Conservation (phyloP, 2,797 vertebrate species). For the Peromyscus melanophrys region DNA sequence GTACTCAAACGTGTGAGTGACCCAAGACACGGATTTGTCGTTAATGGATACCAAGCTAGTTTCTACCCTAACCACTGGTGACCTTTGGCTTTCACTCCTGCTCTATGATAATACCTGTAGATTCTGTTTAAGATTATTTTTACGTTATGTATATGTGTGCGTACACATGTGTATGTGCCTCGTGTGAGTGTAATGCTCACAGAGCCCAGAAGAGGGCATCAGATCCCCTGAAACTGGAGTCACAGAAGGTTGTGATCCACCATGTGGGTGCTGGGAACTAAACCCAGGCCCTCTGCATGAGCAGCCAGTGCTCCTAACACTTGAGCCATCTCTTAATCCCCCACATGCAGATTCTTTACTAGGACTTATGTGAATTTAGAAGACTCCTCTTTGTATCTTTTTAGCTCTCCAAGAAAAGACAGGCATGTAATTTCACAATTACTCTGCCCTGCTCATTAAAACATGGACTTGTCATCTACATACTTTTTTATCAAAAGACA, state of each 20-base stretch:
- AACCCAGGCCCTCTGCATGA: not conserved
- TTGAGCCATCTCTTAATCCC: not conserved
- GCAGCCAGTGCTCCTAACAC: not conserved
- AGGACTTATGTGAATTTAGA: not conserved
- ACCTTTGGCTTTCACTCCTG: not conserved
- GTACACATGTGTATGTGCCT: not conserved
- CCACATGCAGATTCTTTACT: not conserved
- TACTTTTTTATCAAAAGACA: not conserved
- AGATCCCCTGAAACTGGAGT: not conserved
- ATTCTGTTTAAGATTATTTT: not conserved
- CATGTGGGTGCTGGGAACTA: not conserved
- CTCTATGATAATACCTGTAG: not conserved
- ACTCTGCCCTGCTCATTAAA: not conserved
- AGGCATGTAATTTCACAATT: conserved; percentile 8
- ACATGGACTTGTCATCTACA: not conserved
- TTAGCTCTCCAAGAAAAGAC: not conserved
- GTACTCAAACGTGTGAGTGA: not conserved
- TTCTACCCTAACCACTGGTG: not conserved
- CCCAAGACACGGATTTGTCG: not conserved
- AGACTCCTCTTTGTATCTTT: conserved; percentile 8
- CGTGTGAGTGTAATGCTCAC: not conserved
- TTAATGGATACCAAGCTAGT: not conserved
- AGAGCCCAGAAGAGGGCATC: not conserved
- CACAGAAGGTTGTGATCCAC: not conserved
- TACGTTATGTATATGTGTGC: not conserved